Evolutionary conservation across 2,888 invertebrate species (phyloP).

Genomic region (Eristalis intricaria): DNA sequence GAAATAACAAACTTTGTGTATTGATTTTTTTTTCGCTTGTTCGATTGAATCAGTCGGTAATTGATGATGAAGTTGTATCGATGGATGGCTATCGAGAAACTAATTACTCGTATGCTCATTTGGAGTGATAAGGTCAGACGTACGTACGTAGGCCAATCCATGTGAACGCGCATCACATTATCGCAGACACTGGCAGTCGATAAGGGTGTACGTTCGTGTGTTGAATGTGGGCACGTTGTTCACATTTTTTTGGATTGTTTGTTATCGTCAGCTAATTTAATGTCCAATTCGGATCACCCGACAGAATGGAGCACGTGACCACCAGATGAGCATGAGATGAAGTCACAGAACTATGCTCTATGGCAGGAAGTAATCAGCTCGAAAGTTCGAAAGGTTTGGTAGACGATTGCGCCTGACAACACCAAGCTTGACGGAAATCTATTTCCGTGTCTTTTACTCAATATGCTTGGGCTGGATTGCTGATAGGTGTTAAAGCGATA

Average conservation of each 20-base stretch:
- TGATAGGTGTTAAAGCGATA: too few relatives aligned
- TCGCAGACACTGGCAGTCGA: not conserved
- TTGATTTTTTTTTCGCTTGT: not conserved
- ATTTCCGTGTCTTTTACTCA: too few relatives aligned
- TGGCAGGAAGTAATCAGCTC: not conserved
- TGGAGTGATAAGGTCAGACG: not conserved
- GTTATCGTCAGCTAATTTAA: not conserved
- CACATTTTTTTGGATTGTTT: not conserved
- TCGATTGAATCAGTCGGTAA: constrained; percentile 22
- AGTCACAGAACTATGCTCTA: not conserved
- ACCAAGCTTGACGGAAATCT: too few relatives aligned
- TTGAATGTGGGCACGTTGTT: not conserved
- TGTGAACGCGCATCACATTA: not conserved
- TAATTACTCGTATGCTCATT: constrained; percentile 22
- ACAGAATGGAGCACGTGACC: not conserved
- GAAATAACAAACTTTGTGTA: constrained; percentile 7
- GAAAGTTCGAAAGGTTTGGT: not conserved
- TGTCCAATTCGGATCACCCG: not conserved
- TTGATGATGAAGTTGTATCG: not conserved
- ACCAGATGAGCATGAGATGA: not conserved
- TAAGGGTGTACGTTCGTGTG: not conserved
- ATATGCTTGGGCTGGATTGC: too few relatives aligned
- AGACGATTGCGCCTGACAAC: not conserved
- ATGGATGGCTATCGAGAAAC: not conserved
- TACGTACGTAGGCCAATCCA: not conserved